Base-by-base conservation (phyloP, 1,140 invertebrate genomes). In the Anoplophora glabripennis region DNA sequence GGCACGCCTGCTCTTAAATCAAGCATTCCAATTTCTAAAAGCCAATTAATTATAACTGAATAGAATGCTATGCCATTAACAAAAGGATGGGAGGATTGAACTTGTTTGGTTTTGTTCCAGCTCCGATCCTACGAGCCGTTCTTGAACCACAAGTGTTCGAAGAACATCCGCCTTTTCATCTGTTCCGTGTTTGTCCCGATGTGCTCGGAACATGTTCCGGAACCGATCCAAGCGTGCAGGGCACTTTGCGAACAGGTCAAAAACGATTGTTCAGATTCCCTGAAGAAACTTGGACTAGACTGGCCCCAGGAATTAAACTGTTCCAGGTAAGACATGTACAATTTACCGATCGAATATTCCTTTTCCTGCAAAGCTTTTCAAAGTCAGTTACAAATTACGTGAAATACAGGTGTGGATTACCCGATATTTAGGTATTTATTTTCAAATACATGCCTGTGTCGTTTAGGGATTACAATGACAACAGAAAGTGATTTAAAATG, bases 101-200 rank as follows among this genome's bases (percentile, higher is more conserved):
- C 35, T 42, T 9, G 12, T 3, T 42, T 53, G 33, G 7, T 56
- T 68, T 77, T 71, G 36, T 81, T 86, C 17, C 83, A 88, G 81
- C 81, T 92, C 66, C 76, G 86, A 67, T 83, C 84, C 9, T 93
- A 92, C 77, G 85, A 86, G 60, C 86, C 88, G 9, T 79, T 94
- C 44, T 84, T 94, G 35, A 81, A 89, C 63, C 91, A 90, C 70
- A 86, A 90, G n/a, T 96, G 94, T 74, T 93, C 92, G 7, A 79
- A 84, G 38, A 88, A 93, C 65, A 84, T 94, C 8, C 84, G 88
- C 64, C 91, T 96, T 71, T 92, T 97, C 75, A 82, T 97, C 33
- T 97, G 94, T 78, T 91, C 92, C 28, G 90, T 93, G 7, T 93
- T 94, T 73, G 89, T 92, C 11, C 94, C 94, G 35, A 89, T 96